Base-by-base conservation (phyloP, 2,888 invertebrate genomes). In the Melinopterus prodromus region DNA sequence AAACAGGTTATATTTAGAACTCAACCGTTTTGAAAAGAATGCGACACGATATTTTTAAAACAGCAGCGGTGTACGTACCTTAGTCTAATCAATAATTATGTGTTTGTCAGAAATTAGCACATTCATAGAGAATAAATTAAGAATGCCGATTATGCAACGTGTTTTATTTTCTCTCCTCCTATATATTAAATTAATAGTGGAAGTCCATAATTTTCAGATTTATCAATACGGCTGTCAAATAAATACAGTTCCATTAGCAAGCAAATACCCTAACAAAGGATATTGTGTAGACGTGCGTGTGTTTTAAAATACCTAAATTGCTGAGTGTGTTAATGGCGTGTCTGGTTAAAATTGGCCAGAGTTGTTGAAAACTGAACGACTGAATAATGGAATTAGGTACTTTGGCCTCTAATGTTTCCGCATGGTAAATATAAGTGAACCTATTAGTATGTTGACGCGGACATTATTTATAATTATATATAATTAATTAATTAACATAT, bases 11-110 rank as follows among this genome's bases (percentile, higher is more conserved):
- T 53, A 53, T 53, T 53, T 53, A 53, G 53, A 53, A 6, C 5
- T 6, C 12, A 53, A 53, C 1, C 53, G 53, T 53, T 53, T 53
- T 53, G 53, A 6, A 53, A 53, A 53, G 53, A 53, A 53, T 53
- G 53, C 53, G 53, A 53, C 53, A 53, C 53, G 53, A 53, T 53
- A 53, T 53, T 53, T 53, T 53, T 53, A 53, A 53, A 53, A 53
- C 53, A 53, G 53, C 53, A 53, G 53, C 53, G 53, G 53, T 53
- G 53, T 53, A 53, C 7, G 53, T 53, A 53, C 53, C 53, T 53
- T 9, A 7, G 12, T 53, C 53, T 53, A 53, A 53, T 53, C 53
- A 53, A 53, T 53, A 53, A 53, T 26, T 12, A 53, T 53, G 53
- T 53, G 53, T 53, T 53, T 53, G 53, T 53, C 53, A 53, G 12